Evolutionary conservation across 2,888 invertebrate genomes (phyloP), one percentile per base, ranked within the genome.

Genomic region (Clunio marinus): DNA sequence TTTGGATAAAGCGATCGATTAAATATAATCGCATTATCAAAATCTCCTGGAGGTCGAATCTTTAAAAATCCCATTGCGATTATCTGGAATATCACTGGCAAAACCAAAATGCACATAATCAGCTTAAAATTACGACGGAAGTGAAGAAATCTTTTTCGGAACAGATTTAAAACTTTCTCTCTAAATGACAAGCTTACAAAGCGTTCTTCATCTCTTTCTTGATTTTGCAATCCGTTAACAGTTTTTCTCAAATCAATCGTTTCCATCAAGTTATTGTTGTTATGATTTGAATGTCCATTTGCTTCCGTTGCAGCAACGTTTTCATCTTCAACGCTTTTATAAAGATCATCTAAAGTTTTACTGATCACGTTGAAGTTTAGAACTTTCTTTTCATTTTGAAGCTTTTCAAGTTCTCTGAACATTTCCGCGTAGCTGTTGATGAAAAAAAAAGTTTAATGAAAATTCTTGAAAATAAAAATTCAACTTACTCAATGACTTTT

Each of bases 41-140:
- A 83, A 73, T 84, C 85, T 4, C 84, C 82, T 1, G 86, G 86
- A 20, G 87, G 83, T 0, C 87, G 81, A 70, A 87, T 81, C 74
- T 82, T 81, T 24, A 87, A 84, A 79, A 87, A 87, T 46, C 81
- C 85, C 87, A 88, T 87, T n/a, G 88, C 86, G 20, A 83, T 76
- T 0, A 82, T 77, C 72, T 87, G 85, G 76, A 88, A 87, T 69
- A 87, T 71, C 0, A 83, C 81, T 0, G 88, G 88, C 69, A 88
- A 76, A 4, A 82, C 73, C 8, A 87, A 73, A 58, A 86, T 80
- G 70, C 85, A 82, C 71, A 86, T 79, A 37, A 86, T 74, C 10
- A 87, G 78, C 1, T 76, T 74, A 72, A 82, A 84, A 74, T 87
- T 86, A 59, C 84, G 81, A 1, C 76, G 75, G 71, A 86, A 84